Conservation (phyloP, 2,113 vertebrate species). For the Thryonomys swinderianus region DNA sequence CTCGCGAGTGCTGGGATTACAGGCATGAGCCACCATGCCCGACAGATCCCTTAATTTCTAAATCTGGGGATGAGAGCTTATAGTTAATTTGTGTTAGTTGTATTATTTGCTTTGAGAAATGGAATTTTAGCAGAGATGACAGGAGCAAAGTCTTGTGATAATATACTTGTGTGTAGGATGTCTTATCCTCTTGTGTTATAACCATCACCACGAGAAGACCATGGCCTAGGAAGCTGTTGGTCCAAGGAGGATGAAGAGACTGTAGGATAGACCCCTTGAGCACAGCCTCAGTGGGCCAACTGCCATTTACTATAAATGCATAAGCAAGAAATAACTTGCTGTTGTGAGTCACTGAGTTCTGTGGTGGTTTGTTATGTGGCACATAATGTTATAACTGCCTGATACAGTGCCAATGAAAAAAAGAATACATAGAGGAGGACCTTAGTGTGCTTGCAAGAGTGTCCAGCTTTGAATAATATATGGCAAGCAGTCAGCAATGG, state of each 20-base stretch:
- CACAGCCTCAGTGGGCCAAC: background rate
- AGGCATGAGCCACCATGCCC: too few relatives aligned
- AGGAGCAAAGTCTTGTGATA: background rate
- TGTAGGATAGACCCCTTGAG: background rate
- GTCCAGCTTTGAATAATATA: background rate
- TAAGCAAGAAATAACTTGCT: constrained; percentile 5
- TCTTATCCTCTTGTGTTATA: background rate
- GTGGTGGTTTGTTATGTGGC: background rate
- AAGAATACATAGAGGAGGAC: background rate
- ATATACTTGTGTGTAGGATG: background rate
- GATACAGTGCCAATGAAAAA: background rate
- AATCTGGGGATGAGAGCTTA: background rate
- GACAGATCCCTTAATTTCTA: background rate
- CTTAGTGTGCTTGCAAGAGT: background rate
- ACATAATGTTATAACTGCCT: background rate
- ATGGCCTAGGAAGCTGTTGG: background rate
- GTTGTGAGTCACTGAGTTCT: background rate
- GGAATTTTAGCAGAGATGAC: background rate
- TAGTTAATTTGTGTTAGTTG: background rate
- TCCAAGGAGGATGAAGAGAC: background rate
- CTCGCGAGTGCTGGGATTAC: too few relatives aligned
- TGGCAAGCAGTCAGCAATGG: background rate
- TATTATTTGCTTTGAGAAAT: background rate
- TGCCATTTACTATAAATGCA: background rate
- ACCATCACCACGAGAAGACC: background rate